Conservation (phyloP, 2,113 vertebrate species). For the Peromyscus leucopus region DNA sequence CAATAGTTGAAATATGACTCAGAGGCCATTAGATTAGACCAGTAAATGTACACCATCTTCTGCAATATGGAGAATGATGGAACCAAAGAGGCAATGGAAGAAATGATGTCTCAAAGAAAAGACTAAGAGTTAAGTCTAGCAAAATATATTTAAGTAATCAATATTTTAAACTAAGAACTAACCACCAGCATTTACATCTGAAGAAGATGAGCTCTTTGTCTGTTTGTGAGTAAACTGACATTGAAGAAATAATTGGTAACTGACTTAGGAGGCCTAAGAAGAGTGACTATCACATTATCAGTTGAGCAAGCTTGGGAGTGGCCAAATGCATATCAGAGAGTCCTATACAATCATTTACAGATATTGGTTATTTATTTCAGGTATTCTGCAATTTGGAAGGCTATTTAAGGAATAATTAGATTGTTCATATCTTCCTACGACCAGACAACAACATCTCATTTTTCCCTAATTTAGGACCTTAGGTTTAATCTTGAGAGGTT, state of each 20-base stretch:
- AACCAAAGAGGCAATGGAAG: not conserved
- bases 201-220: not conserved
- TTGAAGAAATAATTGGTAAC: not conserved
- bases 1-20: not conserved
- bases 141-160: not conserved
- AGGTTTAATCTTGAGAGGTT: not conserved
- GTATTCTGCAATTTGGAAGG: not conserved
- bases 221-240: not conserved
- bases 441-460: not conserved
- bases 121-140: not conserved
- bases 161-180: not conserved
- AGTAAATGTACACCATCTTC: not conserved
- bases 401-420: not conserved
- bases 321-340: not conserved
- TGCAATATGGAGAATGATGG: rapidly evolving
- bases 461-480: rapidly evolving
- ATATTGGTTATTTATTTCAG: not conserved
- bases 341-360: not conserved
- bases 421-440: not conserved
- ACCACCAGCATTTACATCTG: not conserved
- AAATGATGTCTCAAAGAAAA: not conserved
- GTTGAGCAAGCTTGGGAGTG: not conserved
- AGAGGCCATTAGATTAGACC: not conserved
- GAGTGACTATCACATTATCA: not conserved
- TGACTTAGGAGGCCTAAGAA: not conserved